These are phyloP conservation scores for Microctonus aethiopoides DNA, from an alignment of 2,888 invertebrate species.

Conservation along the genomic window DNA sequence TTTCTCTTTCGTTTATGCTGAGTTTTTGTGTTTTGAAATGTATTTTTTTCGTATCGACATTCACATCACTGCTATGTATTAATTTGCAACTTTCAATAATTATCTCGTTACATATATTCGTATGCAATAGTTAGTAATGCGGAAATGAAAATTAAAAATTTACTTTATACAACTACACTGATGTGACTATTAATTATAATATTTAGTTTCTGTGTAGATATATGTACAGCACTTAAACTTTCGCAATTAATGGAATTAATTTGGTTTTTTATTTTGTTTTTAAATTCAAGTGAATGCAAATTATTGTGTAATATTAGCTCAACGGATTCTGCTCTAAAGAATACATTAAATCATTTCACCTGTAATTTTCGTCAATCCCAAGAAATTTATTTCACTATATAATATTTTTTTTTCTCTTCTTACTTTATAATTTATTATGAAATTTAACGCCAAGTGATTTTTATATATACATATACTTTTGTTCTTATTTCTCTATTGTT, in stretches of 20 bases:
- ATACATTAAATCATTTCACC: not conserved
- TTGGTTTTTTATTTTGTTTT: not conserved
- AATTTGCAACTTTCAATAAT: too few relatives aligned
- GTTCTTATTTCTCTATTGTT: not conserved
- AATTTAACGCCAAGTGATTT: conserved; percentile 5
- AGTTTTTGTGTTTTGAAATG: too few relatives aligned
- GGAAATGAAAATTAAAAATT: not conserved
- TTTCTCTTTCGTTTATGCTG: too few relatives aligned
- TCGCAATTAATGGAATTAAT: not conserved
- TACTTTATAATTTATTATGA: conserved; percentile 1
- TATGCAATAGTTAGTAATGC: not conserved
- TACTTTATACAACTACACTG: not conserved
- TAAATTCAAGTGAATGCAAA: conserved; percentile 46
- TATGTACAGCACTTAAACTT: not conserved
- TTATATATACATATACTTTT: not conserved
- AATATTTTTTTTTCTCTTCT: not conserved
- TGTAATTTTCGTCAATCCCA: not conserved
- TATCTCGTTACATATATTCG: not conserved
- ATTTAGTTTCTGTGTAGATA: not conserved
- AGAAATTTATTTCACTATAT: not conserved
- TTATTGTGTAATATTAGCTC: conserved; percentile 50
- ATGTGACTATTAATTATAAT: not conserved
- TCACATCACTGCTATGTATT: too few relatives aligned
- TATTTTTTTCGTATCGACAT: too few relatives aligned
- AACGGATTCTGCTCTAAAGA: not conserved